Conservation (phyloP, 2,113 vertebrate species). For the Fulmarus glacialis region DNA sequence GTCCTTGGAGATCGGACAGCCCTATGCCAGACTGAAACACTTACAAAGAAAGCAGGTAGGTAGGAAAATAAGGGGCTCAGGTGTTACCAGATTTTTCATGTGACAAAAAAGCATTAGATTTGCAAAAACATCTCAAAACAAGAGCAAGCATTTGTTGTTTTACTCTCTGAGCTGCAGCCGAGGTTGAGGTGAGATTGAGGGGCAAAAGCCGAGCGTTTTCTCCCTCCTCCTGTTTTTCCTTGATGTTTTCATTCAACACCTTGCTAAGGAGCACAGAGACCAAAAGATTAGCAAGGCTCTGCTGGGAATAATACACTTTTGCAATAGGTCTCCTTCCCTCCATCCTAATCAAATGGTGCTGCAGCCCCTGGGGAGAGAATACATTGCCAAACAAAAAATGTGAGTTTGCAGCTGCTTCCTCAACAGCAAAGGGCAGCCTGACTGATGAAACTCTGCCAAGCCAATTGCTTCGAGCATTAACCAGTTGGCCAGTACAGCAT, state of each 20-base stretch:
- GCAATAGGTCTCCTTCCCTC: neutral
- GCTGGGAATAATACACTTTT: neutral
- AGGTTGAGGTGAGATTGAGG: neutral
- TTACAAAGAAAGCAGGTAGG: neutral
- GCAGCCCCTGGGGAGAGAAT: constrained; percentile 16
- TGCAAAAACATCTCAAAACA: neutral
- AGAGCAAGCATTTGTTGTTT: neutral
- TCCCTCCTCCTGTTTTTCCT: neutral
- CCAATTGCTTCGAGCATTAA: neutral
- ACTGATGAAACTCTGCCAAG: constrained; percentile 40
- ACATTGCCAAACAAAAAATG: constrained; percentile 42
- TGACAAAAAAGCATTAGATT: neutral
- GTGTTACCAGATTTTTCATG: neutral
- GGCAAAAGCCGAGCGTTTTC: neutral
- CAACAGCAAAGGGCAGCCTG: constrained; percentile 43
- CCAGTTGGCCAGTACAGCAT: neutral
- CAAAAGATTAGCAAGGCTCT: neutral
- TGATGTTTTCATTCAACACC: neutral
- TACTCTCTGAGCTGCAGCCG: neutral
- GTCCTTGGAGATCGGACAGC: neutral
- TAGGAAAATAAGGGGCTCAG: neutral
- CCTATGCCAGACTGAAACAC: neutral
- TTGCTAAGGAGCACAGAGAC: neutral
- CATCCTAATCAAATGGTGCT: constrained; percentile 24
- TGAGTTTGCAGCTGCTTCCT: constrained; percentile 54